phyloP scores from a whole-genome alignment of 2,888 invertebrate species.

The Agrochola lota region DNA sequence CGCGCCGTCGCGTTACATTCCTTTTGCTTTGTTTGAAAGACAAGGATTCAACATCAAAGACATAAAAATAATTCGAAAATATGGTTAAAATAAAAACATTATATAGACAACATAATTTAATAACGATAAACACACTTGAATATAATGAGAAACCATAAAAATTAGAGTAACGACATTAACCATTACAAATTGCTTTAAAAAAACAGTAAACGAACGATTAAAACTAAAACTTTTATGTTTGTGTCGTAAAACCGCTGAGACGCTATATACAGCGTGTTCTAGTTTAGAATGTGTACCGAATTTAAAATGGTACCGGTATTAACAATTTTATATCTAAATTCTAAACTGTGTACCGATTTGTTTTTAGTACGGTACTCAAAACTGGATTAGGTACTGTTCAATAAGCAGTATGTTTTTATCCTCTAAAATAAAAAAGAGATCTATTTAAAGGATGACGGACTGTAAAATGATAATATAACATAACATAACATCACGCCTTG shows the following conservation, averaged over 20 bases:
- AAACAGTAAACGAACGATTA: slow-evolving; percentile 58
- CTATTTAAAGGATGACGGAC: background rate
- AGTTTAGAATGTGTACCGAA: slow-evolving; percentile 30
- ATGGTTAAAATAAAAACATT: background rate
- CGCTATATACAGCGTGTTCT: slow-evolving; percentile 43
- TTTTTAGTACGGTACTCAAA: slow-evolving; percentile 9
- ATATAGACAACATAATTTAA: background rate
- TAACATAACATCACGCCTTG: background rate
- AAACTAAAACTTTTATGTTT: slow-evolving; percentile 60
- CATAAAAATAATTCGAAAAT: background rate
- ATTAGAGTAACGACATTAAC: slow-evolving; percentile 37
- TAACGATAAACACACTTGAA: slow-evolving; percentile 16
- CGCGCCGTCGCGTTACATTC: no score
- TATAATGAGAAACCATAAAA: slow-evolving; percentile 44
- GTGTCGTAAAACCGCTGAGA: slow-evolving; percentile 60
- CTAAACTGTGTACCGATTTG: slow-evolving; percentile 15
- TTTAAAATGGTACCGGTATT: slow-evolving; percentile 30
- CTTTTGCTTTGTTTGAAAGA: background rate
- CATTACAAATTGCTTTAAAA: slow-evolving; percentile 47
- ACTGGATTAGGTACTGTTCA: background rate
- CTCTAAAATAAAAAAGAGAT: background rate
- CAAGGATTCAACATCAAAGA: background rate
- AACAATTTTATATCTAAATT: slow-evolving; percentile 32
- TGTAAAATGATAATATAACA: background rate
- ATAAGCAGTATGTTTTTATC: background rate